These are phyloP conservation scores for Cardiocondyla obscurior DNA, from an alignment of 1,140 invertebrate species.

Conservation along the genomic window DNA sequence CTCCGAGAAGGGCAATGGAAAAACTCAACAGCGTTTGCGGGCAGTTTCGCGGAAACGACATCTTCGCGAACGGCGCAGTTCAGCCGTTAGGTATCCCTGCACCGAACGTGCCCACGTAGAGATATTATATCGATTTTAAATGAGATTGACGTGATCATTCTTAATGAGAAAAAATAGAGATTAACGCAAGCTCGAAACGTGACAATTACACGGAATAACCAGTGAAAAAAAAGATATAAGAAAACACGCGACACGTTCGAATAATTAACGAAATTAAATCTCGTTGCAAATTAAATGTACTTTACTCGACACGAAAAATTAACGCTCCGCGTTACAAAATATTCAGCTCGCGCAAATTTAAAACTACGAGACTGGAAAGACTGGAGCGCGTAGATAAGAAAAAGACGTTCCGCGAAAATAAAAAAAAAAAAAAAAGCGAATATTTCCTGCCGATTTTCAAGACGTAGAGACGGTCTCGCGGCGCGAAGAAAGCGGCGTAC, in stretches of 20 bases:
- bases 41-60: no score
- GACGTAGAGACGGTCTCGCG: neutral
- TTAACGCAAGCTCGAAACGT: constrained; percentile 26
- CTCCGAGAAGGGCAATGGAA: no score
- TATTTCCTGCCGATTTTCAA: neutral
- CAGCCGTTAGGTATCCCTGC: no score
- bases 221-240: neutral
- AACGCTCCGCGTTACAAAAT: neutral
- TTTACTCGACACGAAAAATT: neutral
- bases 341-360: neutral
- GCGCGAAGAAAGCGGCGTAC: neutral
- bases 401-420: neutral
- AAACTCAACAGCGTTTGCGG: no score
- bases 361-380: neutral
- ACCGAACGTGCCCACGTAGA: no score
- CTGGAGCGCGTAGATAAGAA: no score
- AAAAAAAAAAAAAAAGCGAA: neutral
- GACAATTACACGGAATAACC: neutral
- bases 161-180: constrained; percentile 31
- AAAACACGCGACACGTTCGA: neutral
- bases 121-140: constrained; percentile 13
- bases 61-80: no score
- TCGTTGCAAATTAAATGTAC: neutral
- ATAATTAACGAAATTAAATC: neutral
- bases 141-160: constrained; percentile 10